Evolutionary conservation across 2,888 invertebrate genomes (phyloP).

Genomic region (Chydorus sphaericus): DNA sequence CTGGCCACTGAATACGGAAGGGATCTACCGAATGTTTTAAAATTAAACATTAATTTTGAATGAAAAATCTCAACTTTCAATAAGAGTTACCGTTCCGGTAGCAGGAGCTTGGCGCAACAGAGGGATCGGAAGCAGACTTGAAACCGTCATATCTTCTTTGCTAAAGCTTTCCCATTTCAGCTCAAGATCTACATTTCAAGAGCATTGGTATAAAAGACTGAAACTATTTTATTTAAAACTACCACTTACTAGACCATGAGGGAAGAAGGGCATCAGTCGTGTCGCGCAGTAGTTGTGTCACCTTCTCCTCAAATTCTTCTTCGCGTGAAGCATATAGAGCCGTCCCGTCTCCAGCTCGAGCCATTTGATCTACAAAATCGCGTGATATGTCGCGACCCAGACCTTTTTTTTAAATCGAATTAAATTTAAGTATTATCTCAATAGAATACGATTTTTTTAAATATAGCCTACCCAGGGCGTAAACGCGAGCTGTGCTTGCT

Average conservation of each 20-base stretch:
- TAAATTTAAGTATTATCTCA: too few species aligned
- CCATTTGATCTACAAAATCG: slow-evolving; percentile 27
- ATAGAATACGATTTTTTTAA: too few species aligned
- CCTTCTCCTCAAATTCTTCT: slow-evolving; percentile 23
- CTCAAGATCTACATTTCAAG: slow-evolving; percentile 16
- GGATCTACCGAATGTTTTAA: too few species aligned
- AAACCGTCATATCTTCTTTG: too few species aligned
- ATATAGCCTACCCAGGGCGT: slow-evolving; percentile 24
- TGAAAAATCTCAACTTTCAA: too few species aligned
- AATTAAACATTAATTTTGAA: too few species aligned
- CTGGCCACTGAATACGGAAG: too few species aligned
- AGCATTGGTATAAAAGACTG: too few species aligned
- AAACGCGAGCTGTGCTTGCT: slow-evolving; percentile 23
- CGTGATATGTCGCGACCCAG: slow-evolving; percentile 27
- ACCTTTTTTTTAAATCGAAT: slow-evolving; percentile 14
- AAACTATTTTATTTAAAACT: background rate
- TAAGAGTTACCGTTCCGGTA: too few species aligned
- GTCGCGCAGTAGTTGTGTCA: slow-evolving; percentile 22
- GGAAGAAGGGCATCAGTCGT: slow-evolving; percentile 23
- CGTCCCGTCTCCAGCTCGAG: slow-evolving; percentile 27
- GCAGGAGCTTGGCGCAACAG: too few species aligned
- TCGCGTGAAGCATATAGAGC: slow-evolving; percentile 25
- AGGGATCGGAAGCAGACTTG: too few species aligned
- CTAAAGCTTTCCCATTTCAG: slow-evolving; percentile 20
- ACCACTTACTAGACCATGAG: slow-evolving; percentile 18